These are phyloP conservation scores for Setophaga kirtlandii DNA, from an alignment of 2,113 vertebrate species.

Conservation along the genomic window DNA sequence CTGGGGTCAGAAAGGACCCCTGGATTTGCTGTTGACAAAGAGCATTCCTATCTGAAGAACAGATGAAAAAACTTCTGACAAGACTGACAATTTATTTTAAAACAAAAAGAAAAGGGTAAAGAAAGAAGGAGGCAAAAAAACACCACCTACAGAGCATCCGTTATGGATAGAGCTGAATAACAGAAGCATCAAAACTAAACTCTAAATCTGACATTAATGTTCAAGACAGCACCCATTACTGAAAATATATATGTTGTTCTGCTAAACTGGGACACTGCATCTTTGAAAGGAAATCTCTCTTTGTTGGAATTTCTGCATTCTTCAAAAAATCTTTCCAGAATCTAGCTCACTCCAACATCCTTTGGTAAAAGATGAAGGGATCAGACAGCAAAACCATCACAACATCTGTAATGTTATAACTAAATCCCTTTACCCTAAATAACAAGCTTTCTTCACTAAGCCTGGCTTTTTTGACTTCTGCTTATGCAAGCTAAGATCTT, in stretches of 20 bases:
- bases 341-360: neutral
- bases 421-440: constrained; percentile 56
- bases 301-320: neutral
- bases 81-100: neutral
- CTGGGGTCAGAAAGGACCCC: neutral
- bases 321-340: neutral
- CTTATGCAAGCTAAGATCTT: neutral
- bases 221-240: neutral
- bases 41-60: neutral
- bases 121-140: neutral
- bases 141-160: neutral
- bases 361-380: constrained; percentile 47
- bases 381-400: constrained; percentile 23
- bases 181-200: neutral
- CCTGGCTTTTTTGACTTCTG: neutral
- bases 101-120: neutral
- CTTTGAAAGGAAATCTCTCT: neutral
- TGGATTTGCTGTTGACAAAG: neutral
- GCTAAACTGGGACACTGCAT: neutral
- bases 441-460: constrained; percentile 40
- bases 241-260: neutral
- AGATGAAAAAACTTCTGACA: neutral
- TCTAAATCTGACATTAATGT: neutral
- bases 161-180: neutral
- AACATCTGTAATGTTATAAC: neutral